Evolutionary conservation across 2,797 vertebrate genomes (phyloP).

Genomic region (Cuniculus paca): DNA sequence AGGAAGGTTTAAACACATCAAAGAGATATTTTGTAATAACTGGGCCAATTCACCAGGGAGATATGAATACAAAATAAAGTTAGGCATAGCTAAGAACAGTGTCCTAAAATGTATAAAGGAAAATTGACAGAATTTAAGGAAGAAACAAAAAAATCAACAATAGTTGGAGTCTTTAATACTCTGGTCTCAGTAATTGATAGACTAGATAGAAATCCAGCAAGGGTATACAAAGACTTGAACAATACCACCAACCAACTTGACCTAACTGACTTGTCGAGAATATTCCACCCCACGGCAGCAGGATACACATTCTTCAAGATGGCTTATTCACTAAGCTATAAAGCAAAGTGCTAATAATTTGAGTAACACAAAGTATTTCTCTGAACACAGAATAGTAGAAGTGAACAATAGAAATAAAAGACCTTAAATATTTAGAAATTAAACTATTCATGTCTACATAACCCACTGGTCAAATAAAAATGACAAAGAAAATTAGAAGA

Average conservation of each 20-base stretch:
- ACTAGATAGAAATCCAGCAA: slow-evolving; percentile 21
- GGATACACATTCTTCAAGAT: background rate
- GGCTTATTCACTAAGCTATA: background rate
- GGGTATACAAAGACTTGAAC: background rate
- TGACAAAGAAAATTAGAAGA: slow-evolving; percentile 52
- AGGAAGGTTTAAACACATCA: background rate
- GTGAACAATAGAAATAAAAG: slow-evolving; percentile 44
- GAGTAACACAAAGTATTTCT: slow-evolving; percentile 47
- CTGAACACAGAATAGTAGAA: slow-evolving; percentile 28
- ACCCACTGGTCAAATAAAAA: background rate
- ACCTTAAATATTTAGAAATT: slow-evolving; percentile 61
- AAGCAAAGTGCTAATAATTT: slow-evolving; percentile 23
- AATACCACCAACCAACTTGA: background rate
- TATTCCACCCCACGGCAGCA: background rate
- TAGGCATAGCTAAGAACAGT: background rate
- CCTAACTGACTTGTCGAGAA: background rate
- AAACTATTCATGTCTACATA: slow-evolving; percentile 9
- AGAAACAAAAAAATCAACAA: slow-evolving; percentile 39
- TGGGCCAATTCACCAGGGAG: background rate
- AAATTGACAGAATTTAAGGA: background rate
- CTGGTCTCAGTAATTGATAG: background rate
- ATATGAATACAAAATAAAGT: background rate
- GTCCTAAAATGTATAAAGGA: background rate
- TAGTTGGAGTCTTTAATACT: background rate
- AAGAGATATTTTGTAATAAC: background rate